These are phyloP conservation scores for Urocitellus parryii DNA, from an alignment of 2,113 vertebrate genomes.

Conservation along the genomic window DNA sequence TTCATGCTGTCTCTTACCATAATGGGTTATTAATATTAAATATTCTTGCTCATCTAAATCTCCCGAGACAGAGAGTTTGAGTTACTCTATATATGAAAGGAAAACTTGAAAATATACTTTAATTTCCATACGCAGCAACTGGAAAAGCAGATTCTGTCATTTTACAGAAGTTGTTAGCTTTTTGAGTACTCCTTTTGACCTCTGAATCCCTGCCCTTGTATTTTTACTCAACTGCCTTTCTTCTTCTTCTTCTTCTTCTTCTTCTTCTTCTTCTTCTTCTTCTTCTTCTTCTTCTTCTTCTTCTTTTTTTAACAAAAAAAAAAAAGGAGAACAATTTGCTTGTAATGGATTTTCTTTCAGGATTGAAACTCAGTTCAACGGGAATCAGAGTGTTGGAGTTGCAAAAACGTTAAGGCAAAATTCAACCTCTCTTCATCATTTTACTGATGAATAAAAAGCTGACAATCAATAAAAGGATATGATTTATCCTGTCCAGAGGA, in stretches of 20 bases:
- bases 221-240: slow-evolving; percentile 30
- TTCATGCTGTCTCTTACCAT: background rate
- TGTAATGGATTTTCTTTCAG: slow-evolving; percentile 54
- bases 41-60: background rate
- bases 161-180: background rate
- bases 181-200: slow-evolving; percentile 25
- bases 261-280: background rate
- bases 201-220: slow-evolving; percentile 36
- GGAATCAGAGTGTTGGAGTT: slow-evolving; percentile 23
- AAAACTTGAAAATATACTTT: background rate
- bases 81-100: background rate
- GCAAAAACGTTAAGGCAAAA: slow-evolving; percentile 59
- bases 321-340: slow-evolving; percentile 10
- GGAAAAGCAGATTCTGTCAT: background rate
- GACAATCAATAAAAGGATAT: background rate
- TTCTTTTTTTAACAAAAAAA: background rate
- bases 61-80: background rate
- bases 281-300: background rate
- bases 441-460: slow-evolving; percentile 3
- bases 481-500: background rate
- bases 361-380: slow-evolving; percentile 62
- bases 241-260: background rate
- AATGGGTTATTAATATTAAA: background rate
- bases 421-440: background rate
- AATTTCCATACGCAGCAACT: background rate